Evolutionary conservation across 2,797 vertebrate species (phyloP).

Genomic region (Choloepus didactylus): DNA sequence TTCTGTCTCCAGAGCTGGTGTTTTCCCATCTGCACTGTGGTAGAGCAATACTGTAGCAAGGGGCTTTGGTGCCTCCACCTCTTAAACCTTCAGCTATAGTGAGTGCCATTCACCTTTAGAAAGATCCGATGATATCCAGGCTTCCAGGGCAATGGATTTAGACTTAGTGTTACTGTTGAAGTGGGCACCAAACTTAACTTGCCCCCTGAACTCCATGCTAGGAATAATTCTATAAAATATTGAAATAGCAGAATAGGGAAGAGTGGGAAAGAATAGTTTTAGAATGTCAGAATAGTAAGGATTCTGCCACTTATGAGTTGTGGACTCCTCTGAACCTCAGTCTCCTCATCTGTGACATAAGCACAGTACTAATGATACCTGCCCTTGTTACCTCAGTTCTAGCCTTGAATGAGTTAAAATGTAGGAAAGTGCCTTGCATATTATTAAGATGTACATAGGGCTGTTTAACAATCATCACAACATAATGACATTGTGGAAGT

Average conservation of each 20-base stretch:
- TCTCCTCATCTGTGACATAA: background rate
- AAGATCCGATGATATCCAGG: background rate
- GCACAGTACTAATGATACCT: background rate
- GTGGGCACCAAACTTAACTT: background rate
- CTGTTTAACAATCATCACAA: background rate
- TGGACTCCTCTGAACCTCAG: background rate
- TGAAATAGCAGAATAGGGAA: background rate
- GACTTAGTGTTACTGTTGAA: background rate
- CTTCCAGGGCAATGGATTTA: background rate
- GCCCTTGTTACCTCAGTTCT: background rate
- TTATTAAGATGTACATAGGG: background rate
- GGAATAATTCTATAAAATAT: background rate
- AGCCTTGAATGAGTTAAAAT: background rate
- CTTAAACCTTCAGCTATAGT: background rate
- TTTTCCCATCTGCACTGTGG: background rate
- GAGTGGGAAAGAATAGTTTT: background rate
- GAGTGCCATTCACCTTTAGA: background rate
- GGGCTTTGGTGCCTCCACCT: background rate
- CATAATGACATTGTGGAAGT: background rate
- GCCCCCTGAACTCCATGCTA: background rate
- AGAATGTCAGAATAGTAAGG: background rate
- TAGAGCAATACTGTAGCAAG: background rate
- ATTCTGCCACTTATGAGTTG: background rate
- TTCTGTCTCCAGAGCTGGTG: background rate
- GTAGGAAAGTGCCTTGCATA: background rate